These are phyloP conservation scores for Parnassius glacialis DNA, from an alignment of 2,888 invertebrate species.

Conservation along the genomic window DNA sequence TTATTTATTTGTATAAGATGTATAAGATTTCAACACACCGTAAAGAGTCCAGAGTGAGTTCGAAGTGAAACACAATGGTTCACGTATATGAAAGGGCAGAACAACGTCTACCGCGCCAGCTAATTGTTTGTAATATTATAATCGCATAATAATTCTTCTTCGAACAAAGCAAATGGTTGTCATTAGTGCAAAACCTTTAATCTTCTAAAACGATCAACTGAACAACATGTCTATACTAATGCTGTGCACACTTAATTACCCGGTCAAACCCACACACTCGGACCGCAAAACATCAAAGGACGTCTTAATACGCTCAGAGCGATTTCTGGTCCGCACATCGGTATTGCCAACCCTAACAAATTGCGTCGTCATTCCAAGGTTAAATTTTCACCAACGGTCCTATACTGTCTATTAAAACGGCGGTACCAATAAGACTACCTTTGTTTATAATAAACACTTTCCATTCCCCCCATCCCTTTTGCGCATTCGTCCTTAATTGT, in stretches of 20 bases:
- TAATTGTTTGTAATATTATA: too few species aligned
- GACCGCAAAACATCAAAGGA: conserved; percentile 75
- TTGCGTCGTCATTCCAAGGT: conserved; percentile 58
- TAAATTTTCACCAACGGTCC: conserved; percentile 64
- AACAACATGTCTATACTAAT: conserved; percentile 53
- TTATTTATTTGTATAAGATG: too few species aligned
- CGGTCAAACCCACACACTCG: conserved; percentile 60
- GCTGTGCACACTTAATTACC: conserved; percentile 69
- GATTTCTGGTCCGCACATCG: conserved; percentile 63
- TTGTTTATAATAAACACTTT: conserved; percentile 80
- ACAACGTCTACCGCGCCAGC: too few species aligned
- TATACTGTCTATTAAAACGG: conserved; percentile 64
- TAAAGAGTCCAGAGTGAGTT: too few species aligned
- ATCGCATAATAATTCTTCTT: background rate
- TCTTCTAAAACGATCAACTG: conserved; percentile 52
- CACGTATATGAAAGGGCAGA: too few species aligned
- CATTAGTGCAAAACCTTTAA: conserved; percentile 34
- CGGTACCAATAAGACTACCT: conserved; percentile 76
- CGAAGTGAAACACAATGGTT: too few species aligned
- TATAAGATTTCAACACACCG: too few species aligned
- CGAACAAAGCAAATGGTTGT: conserved; percentile 12
- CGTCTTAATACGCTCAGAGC: conserved; percentile 74
- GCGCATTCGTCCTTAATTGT: conserved; percentile 29
- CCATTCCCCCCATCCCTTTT: conserved; percentile 51
- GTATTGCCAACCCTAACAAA: conserved; percentile 57